These are phyloP conservation scores for Dermochelys coriacea DNA, from an alignment of 2,797 vertebrate genomes.

Conservation along the genomic window DNA sequence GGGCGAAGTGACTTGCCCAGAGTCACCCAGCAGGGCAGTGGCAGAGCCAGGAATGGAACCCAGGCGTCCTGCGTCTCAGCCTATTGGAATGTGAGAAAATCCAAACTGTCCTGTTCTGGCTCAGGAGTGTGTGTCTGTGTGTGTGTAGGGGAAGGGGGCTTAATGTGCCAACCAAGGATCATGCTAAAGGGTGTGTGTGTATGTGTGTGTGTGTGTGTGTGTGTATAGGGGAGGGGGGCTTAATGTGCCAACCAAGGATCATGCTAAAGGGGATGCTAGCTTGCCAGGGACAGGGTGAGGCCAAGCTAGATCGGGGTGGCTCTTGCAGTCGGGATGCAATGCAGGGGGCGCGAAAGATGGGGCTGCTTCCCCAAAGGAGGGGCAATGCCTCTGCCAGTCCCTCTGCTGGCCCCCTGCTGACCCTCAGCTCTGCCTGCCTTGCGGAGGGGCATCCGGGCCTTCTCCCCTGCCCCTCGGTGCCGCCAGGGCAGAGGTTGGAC, in stretches of 20 bases:
- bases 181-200: no score
- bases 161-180: no score
- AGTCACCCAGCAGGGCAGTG: background rate
- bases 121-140: background rate
- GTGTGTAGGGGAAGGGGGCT: fast-evolving
- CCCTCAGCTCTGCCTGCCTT: background rate
- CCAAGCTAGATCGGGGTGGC: background rate
- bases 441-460: no score
- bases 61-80: background rate
- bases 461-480: background rate
- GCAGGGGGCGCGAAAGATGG: background rate
- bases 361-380: background rate
- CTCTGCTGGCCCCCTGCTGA: background rate
- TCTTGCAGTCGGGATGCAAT: background rate
- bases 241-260: background rate
- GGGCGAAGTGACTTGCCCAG: background rate
- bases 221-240: no score
- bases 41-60: background rate
- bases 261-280: background rate
- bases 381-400: background rate
- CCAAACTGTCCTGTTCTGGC: background rate
- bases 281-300: background rate
- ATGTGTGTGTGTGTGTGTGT: background rate
- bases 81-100: background rate
- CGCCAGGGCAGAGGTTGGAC: background rate